Evolutionary conservation across 2,797 vertebrate species (phyloP), one percentile per base, ranked within the genome.

Genomic region (Ctenopoma multispine): DNA sequence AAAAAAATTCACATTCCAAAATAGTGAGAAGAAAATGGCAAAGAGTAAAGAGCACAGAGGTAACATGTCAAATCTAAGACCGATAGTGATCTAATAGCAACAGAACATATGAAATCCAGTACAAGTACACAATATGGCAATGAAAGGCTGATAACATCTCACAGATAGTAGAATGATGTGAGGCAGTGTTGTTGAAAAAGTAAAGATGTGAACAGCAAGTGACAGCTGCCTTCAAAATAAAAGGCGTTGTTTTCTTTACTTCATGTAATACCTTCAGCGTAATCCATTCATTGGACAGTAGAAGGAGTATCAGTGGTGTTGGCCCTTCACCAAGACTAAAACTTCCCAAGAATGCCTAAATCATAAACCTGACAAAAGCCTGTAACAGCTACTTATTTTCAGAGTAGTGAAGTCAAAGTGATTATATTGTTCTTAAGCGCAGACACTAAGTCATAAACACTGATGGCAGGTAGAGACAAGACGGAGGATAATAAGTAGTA

Each of bases 341-440:
- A 18, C 34, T 27, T 82, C 49, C 51, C 54, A 86, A 78, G 81
- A 87, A 81, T 85, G 78, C 78, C 38, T 59, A 14, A 58, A 74
- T 77, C 81, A 72, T 80, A 79, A 89, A 76, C 64, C 72, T 23
- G 59, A 84, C 84, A 86, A 79, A 82, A 68, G 63, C 49, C 38
- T 57, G 55, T 54, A 73, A 87, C 73, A 80, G 67, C 68, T 74
- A 43, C 71, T 81, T 53, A 60, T 84, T 87, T 81, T 54, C 50
- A 77, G 47, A 69, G 24, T 53, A 5, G 36, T 77, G 46, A 82
- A 64, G 51, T 50, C 60, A 47, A 63, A 79, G 50, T 48, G 46
- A 57, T 85, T 84, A 87, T 81, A 87, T 89, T 91, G 87, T 89
- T 86, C 46, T 78, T 55, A 36, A 50, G 71, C 61, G 49, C 74